Percentiles rank a stretch among this genome's conserved stretches.
These are phyloP conservation scores for Larimichthys polyactis DNA, from an alignment of 2,113 vertebrate genomes.

Conservation along the genomic window DNA sequence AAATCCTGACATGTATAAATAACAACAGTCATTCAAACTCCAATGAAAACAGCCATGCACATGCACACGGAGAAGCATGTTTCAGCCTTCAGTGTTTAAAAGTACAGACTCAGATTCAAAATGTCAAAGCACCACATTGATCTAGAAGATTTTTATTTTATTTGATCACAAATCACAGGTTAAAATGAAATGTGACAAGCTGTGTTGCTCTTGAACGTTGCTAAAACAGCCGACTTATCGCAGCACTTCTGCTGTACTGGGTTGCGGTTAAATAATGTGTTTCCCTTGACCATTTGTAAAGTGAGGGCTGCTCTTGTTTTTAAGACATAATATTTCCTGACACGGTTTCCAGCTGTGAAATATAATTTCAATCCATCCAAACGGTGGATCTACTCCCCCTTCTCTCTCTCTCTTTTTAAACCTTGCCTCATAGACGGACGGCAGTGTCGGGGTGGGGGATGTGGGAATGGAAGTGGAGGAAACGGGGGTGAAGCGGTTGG, in stretches of 20 bases:
- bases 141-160: neutral
- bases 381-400: neutral
- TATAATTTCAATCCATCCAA: conserved; percentile 58
- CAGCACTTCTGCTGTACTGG: conserved; percentile 11
- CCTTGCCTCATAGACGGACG: conserved; percentile 2
- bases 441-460: neutral
- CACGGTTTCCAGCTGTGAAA: conserved; percentile 53
- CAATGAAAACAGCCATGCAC: neutral
- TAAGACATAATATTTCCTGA: conserved; percentile 34
- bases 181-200: conserved; percentile 31
- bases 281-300: conserved; percentile 36
- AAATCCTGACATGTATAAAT: too few relatives aligned
- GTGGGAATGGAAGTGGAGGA: conserved; percentile 7
- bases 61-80: neutral
- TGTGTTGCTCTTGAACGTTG: neutral
- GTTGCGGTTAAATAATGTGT: conserved; percentile 35
- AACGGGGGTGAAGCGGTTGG: conserved; percentile 22
- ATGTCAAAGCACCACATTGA: neutral
- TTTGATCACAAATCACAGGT: neutral
- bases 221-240: conserved; percentile 45
- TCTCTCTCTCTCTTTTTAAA: neutral
- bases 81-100: neutral
- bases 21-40: too few relatives aligned
- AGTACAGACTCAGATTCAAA: neutral
- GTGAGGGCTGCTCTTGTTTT: conserved; percentile 35